A percentile compares a stretch with the other conserved stretches of the same genome.
phyloP scores from a whole-genome alignment of 1,140 invertebrate species.

The Cataglyphis hispanica region DNA sequence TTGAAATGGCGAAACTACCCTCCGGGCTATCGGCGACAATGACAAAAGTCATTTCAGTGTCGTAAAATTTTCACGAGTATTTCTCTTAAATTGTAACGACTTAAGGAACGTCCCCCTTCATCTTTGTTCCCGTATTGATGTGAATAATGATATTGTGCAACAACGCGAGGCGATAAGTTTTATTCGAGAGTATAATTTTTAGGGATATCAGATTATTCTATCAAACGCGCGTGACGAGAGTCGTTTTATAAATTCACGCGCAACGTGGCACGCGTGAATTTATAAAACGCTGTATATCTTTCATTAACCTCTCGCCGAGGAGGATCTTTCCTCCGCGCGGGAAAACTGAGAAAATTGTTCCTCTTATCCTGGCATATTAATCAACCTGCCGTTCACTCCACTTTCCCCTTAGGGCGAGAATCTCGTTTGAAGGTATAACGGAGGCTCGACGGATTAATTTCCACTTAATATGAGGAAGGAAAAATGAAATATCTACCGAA shows the following conservation, averaged over 20 bases:
- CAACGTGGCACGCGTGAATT: conserved; percentile 35
- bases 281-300: conserved; percentile 47
- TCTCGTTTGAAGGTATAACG: conserved; percentile 26
- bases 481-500: not conserved
- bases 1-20: conserved; percentile 18
- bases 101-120: conserved; percentile 2
- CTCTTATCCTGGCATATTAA: conserved; percentile 53
- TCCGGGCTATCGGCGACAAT: not conserved
- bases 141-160: conserved; percentile 11
- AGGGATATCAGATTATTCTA: conserved; percentile 26
- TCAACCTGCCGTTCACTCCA: conserved; percentile 29
- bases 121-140: not conserved
- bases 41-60: conserved; percentile 16
- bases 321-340: not conserved
- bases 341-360: conserved; percentile 44
- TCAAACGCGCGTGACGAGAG: conserved; percentile 4
- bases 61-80: conserved; percentile 30
- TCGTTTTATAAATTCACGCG: too few relatives aligned
- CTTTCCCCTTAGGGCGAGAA: not conserved
- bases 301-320: conserved; percentile 29
- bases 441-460: conserved; percentile 48
- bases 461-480: conserved; percentile 16
- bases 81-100: conserved; percentile 17
- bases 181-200: conserved; percentile 18
- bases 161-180: too few relatives aligned